A percentile compares a stretch with the other conserved stretches of the same genome.
These are phyloP conservation scores for Lucifuga dentata DNA, from an alignment of 2,113 vertebrate genomes.

Conservation along the genomic window DNA sequence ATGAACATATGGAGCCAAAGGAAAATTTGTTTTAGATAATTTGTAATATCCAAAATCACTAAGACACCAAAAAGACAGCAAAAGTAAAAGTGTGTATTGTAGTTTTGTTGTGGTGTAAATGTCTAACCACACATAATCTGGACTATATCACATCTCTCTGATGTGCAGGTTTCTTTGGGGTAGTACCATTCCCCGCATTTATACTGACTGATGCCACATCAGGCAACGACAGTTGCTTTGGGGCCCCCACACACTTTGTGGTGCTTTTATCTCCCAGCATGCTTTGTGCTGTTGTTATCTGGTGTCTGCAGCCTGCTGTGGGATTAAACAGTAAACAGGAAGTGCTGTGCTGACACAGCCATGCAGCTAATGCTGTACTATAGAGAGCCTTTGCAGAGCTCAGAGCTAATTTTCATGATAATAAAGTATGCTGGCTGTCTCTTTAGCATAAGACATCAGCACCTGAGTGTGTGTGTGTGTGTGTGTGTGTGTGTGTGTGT, in stretches of 20 bases:
- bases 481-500: not conserved
- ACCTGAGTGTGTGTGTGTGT: conserved; percentile 42
- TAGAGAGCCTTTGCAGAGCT: conserved; percentile 42
- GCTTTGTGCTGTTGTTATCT: conserved; percentile 78
- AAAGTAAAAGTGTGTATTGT: no score
- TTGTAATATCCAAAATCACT: no score
- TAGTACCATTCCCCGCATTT: conserved; percentile 31
- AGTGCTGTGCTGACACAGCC: conserved; percentile 66
- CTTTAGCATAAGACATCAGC: conserved; percentile 36
- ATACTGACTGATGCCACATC: conserved; percentile 63
- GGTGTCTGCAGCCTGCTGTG: conserved; percentile 68
- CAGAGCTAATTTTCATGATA: conserved; percentile 68
- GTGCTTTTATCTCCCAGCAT: conserved; percentile 75
- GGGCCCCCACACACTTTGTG: conserved; percentile 51
- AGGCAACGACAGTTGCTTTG: conserved; percentile 39
- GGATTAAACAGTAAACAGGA: conserved; percentile 72
- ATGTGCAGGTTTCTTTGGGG: conserved; percentile 26
- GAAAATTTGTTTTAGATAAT: not conserved
- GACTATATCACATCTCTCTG: conserved; percentile 21
- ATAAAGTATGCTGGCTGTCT: conserved; percentile 43
- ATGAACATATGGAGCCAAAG: not conserved
- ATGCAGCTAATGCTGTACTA: conserved; percentile 25
- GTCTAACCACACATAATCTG: not conserved
- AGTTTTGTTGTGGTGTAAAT: not conserved
- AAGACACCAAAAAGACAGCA: no score